Evolutionary conservation across 2,797 vertebrate genomes (phyloP), one percentile per base, ranked within the genome.

Genomic region (Psittacula echo): DNA sequence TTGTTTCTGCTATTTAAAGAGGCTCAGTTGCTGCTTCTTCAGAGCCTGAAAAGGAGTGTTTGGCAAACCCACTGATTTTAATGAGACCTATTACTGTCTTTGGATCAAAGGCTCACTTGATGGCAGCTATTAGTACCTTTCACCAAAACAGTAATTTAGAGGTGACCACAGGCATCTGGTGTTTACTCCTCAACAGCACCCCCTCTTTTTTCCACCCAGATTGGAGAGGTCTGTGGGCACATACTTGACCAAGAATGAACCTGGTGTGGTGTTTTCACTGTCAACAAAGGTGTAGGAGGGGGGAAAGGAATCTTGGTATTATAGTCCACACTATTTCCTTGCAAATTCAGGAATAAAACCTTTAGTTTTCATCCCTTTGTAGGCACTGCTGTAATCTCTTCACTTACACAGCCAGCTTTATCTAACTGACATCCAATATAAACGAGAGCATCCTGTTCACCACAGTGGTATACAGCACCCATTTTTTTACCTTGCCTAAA

Each of bases 81-180:
- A 95, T 95, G 86, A 95, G 81, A 77, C 90, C 72, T 97, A 74
- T 92, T 95, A 94, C 72, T 92, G 81, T 91, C 92, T 94, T 93
- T 75, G 78, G 90, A 95, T 95, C 96, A 97, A 97, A 97, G 81
- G 48, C 65, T 95, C 71, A 51, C 81, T 94, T 89, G 72, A 94
- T 93, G 66, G 89, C 75, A 95, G 72, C 72, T 90, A 95, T 97
- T 96, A 94, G 90, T 85, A 91, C 93, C 73, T 93, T 93, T 92
- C 81, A 87, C 84, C 93, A 95, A 94, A 96, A 96, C 75, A 95
- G 88, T 85, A 96, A 95, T 95, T 96, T 95, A 95, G 91, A 83
- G 72, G 78, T 93, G 89, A 96, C 96, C 95, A 92, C 94, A 96
- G 78, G 88, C 88, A 96, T 95, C 62, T 94, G 91, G 78, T 96